These are phyloP conservation scores for Pseudomugil tenellus DNA, from an alignment of 2,797 vertebrate species.

Conservation along the genomic window DNA sequence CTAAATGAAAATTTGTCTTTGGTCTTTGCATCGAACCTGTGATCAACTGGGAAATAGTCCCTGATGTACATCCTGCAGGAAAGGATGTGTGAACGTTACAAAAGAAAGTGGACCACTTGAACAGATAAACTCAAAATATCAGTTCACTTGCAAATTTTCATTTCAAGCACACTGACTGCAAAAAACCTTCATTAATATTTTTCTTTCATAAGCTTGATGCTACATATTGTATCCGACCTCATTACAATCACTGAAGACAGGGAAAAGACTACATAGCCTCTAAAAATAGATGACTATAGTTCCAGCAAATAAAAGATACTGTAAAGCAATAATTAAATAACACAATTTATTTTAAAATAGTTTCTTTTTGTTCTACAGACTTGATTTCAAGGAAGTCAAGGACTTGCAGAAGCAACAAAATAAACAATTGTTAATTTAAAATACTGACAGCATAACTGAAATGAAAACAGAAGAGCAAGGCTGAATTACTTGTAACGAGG, in stretches of 20 bases:
- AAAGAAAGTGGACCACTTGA: too few relatives aligned
- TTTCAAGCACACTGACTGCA: too few relatives aligned
- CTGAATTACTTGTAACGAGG: conserved; percentile 57
- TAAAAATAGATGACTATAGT: background rate
- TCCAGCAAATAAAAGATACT: background rate
- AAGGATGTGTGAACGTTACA: too few relatives aligned
- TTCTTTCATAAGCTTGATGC: too few relatives aligned
- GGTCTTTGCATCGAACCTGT: background rate
- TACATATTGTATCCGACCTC: too few relatives aligned
- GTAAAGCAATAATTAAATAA: conserved; percentile 90
- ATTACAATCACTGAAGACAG: too few relatives aligned
- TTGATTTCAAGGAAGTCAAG: conserved; percentile 91
- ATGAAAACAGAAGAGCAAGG: conserved; percentile 61
- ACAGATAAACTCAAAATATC: too few relatives aligned
- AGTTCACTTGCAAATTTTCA: too few relatives aligned
- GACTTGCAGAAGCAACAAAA: conserved; percentile 91
- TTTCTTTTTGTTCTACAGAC: conserved; percentile 97
- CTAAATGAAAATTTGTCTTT: too few relatives aligned
- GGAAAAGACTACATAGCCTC: background rate
- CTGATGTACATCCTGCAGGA: background rate
- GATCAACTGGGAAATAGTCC: too few relatives aligned
- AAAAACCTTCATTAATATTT: too few relatives aligned
- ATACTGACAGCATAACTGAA: conserved; percentile 84
- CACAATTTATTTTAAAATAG: conserved; percentile 99
- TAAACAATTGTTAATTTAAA: conserved; percentile 90